Percentiles rank a stretch among this genome's conserved stretches.
Evolutionary conservation across 1,140 invertebrate species (phyloP).

Genomic region (Dreissena polymorpha): DNA sequence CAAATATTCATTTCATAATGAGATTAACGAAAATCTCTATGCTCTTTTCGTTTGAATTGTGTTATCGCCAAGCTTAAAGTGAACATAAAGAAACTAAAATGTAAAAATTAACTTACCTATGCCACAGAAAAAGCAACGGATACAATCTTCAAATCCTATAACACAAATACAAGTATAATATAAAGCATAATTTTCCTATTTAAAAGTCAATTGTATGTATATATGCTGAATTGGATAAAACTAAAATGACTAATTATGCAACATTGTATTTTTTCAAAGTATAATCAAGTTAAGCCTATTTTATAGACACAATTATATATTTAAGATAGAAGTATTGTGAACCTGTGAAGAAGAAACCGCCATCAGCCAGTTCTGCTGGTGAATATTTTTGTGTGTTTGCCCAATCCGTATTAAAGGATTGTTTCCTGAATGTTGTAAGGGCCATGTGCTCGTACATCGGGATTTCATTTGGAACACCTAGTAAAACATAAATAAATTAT

Average conservation of each 20-base stretch:
- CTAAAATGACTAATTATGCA: background rate
- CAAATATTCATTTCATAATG: background rate
- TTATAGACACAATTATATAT: background rate
- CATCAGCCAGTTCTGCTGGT: constrained; percentile 39
- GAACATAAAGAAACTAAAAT: background rate
- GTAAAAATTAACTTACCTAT: constrained; percentile 27
- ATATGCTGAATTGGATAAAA: background rate
- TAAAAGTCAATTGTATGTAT: background rate
- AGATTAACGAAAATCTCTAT: background rate
- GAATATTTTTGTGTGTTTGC: constrained; percentile 4
- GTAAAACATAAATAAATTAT: background rate
- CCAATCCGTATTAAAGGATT: constrained; percentile 20
- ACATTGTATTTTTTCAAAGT: background rate
- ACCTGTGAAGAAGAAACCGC: constrained; percentile 47
- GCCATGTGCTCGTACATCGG: constrained; percentile 31
- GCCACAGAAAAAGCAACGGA: constrained; percentile 43
- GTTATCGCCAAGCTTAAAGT: background rate
- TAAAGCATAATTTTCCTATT: background rate
- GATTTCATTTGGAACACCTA: constrained; percentile 9
- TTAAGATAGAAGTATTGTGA: background rate
- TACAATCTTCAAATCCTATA: constrained; percentile 47
- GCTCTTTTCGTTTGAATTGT: background rate
- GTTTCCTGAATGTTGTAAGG: constrained; percentile 1
- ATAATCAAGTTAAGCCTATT: background rate
- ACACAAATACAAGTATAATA: background rate